phyloP scores from a whole-genome alignment of 2,888 invertebrate genomes.

The Gastracanthus pulcherrimus region DNA sequence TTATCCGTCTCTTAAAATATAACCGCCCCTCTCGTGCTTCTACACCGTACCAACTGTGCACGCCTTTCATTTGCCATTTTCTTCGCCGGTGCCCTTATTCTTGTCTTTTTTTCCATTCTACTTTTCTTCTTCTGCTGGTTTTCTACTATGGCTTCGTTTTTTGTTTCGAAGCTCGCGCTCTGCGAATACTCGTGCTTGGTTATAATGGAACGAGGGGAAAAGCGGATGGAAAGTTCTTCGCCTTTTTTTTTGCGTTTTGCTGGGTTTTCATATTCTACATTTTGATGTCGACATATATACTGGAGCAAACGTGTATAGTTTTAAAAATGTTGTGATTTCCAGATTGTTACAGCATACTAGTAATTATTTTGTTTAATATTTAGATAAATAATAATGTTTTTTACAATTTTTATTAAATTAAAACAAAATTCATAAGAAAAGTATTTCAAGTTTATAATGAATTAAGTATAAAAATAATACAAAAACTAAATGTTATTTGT shows the following conservation, averaged over 20 bases:
- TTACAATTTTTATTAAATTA: no score
- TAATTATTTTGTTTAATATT: no score
- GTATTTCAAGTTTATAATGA: no score
- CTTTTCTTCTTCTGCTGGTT: background rate
- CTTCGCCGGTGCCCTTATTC: slow-evolving; percentile 28
- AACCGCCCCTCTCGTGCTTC: slow-evolving; percentile 43
- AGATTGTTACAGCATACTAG: no score
- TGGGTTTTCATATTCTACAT: slow-evolving; percentile 25
- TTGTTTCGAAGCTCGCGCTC: background rate
- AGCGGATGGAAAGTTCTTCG: slow-evolving; percentile 18
- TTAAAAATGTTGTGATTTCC: no score
- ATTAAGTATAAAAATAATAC: no score
- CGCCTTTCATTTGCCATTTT: slow-evolving; percentile 55
- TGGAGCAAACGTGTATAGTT: no score
- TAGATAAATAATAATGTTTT: no score
- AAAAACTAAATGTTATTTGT: no score
- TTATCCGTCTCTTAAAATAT: slow-evolving; percentile 58
- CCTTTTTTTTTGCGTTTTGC: slow-evolving; percentile 16
- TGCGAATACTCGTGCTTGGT: background rate
- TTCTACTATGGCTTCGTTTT: background rate
- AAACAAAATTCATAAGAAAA: no score
- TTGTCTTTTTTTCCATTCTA: slow-evolving; percentile 6
- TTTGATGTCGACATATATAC: slow-evolving; percentile 13
- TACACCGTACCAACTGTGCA: slow-evolving; percentile 55
- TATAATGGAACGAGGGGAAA: slow-evolving; percentile 36